These are phyloP conservation scores for Pharmacophagus antenor DNA, from an alignment of 2,888 invertebrate species.

Conservation along the genomic window DNA sequence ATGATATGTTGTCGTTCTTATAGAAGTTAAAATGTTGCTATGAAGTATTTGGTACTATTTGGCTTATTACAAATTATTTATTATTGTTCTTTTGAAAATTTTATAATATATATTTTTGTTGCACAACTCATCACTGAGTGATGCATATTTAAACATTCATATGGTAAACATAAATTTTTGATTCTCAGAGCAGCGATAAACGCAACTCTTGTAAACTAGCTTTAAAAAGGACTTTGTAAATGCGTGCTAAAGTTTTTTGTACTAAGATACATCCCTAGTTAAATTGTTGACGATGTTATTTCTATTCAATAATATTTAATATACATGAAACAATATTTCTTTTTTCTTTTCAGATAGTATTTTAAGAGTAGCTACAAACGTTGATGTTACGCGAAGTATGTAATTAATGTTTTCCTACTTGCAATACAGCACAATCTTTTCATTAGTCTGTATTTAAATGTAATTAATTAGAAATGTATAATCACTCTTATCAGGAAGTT, in stretches of 20 bases:
- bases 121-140: no score
- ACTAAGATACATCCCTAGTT: neutral
- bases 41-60: neutral
- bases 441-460: neutral
- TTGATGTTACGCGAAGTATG: neutral
- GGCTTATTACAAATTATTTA: neutral
- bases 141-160: neutral
- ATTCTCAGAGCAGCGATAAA: no score
- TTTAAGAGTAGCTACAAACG: neutral
- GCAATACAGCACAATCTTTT: neutral
- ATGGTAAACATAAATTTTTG: neutral
- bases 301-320: neutral
- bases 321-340: neutral
- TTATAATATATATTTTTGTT: no score
- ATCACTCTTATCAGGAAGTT: neutral
- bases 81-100: no score
- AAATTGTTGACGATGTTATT: neutral
- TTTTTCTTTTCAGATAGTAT: neutral
- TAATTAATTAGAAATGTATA: neutral
- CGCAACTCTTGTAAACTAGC: neutral
- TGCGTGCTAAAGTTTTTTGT: constrained; percentile 37
- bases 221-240: constrained; percentile 1
- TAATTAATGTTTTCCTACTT: neutral
- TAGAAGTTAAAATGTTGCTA: no score
- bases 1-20: no score